Conservation (phyloP, 2,797 vertebrate genomes). For the Tragopan temminckii region DNA sequence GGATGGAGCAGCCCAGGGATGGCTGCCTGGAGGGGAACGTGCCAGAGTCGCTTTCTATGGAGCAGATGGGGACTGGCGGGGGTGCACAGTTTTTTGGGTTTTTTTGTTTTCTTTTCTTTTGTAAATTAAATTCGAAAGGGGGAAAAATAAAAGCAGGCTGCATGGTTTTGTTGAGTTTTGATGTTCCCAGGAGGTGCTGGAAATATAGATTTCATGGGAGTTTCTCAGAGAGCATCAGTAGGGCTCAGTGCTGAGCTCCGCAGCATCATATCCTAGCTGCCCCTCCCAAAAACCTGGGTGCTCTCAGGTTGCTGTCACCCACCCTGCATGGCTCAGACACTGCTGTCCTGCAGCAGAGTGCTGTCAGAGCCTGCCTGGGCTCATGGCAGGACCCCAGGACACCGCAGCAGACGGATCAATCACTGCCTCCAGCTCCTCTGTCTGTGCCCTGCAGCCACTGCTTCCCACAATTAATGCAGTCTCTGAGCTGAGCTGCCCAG, state of each 20-base stretch:
- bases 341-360: background rate
- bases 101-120: background rate
- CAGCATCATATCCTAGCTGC: background rate
- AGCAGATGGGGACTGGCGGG: fast-evolving
- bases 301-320: background rate
- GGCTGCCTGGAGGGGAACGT: background rate
- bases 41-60: background rate
- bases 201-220: background rate
- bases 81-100: background rate
- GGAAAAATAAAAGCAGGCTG: background rate
- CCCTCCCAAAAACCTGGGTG: background rate
- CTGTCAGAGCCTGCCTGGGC: background rate
- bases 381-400: no score
- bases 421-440: background rate
- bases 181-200: background rate
- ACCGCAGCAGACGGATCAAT: background rate
- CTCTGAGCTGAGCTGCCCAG: background rate
- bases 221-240: background rate
- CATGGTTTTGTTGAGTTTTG: background rate
- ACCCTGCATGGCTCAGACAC: background rate
- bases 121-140: background rate
- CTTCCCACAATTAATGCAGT: constrained; percentile 45
- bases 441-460: background rate
- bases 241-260: background rate
- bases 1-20: background rate